phyloP scores from a whole-genome alignment of 2,113 vertebrate genomes.

The Ornithorhynchus anatinus region DNA sequence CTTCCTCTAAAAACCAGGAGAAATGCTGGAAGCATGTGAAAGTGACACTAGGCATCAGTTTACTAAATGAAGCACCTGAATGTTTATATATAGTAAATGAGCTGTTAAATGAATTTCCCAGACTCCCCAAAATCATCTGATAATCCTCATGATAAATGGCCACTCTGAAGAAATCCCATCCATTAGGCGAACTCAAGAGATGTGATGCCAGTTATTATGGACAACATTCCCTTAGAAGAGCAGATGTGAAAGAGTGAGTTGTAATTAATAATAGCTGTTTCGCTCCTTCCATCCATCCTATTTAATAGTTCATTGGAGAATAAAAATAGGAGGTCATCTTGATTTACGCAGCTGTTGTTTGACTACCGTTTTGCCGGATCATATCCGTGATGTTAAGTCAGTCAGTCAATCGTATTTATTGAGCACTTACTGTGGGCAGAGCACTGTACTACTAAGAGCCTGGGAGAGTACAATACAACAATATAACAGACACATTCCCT shows the following conservation, averaged over 20 bases:
- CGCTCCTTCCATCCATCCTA: constrained; percentile 40
- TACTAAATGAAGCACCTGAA: constrained; percentile 28
- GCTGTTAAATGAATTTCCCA: constrained; percentile 46
- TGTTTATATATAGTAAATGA: constrained; percentile 46
- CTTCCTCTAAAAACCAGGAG: constrained; percentile 9
- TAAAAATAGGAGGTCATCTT: no score
- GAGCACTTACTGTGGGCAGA: no score
- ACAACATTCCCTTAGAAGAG: constrained; percentile 36
- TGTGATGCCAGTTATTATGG: constrained; percentile 25
- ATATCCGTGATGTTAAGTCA: no score
- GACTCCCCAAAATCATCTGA: constrained; percentile 16
- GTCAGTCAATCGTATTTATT: no score
- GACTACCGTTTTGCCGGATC: no score
- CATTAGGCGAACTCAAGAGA: constrained; percentile 11
- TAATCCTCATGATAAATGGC: constrained; percentile 28
- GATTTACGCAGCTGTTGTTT: no score
- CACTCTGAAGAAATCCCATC: constrained; percentile 35
- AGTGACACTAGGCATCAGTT: constrained; percentile 9
- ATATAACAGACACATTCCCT: no score
- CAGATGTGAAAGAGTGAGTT: constrained; percentile 39
- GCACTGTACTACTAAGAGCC: no score
- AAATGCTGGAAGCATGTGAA: constrained; percentile 18
- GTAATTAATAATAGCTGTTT: constrained; percentile 27
- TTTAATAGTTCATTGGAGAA: constrained; percentile 65
- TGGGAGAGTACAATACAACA: no score